phyloP scores from a whole-genome alignment of 2,888 invertebrate species.

The Elegia similella region DNA sequence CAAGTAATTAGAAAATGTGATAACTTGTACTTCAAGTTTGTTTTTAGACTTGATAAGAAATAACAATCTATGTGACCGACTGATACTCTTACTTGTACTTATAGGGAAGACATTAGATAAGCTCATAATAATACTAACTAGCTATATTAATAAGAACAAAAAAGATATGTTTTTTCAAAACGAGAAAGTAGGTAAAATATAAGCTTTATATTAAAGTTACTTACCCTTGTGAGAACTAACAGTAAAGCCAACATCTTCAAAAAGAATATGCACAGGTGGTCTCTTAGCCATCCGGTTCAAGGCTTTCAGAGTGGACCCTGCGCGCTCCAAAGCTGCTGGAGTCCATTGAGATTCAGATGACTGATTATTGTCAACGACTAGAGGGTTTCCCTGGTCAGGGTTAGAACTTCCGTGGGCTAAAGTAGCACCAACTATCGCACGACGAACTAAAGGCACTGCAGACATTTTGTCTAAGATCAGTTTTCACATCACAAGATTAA shows the following conservation, averaged over 20 bases:
- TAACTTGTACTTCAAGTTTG: too few species aligned
- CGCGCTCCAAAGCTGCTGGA: conserved; percentile 72
- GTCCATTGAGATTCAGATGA: conserved; percentile 62
- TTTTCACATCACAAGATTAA: conserved; percentile 21
- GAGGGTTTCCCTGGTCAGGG: conserved; percentile 36
- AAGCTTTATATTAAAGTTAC: background rate
- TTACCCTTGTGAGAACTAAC: conserved; percentile 72
- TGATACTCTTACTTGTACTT: too few species aligned
- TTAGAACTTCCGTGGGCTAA: conserved; percentile 46
- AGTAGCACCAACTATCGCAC: conserved; percentile 66
- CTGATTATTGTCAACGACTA: conserved; percentile 42
- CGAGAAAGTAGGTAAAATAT: background rate
- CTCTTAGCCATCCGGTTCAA: conserved; percentile 80
- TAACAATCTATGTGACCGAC: too few species aligned
- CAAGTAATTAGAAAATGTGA: too few species aligned
- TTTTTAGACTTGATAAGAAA: too few species aligned
- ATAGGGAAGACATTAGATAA: too few species aligned
- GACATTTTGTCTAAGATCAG: conserved; percentile 47
- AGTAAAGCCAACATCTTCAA: conserved; percentile 81
- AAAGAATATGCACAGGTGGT: conserved; percentile 81
- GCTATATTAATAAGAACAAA: too few species aligned
- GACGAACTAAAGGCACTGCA: conserved; percentile 61
- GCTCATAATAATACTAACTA: too few species aligned
- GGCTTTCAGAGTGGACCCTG: conserved; percentile 75
- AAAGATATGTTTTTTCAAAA: background rate